Percentiles rank a stretch among this genome's conserved stretches.
Evolutionary conservation across 1,140 invertebrate genomes (phyloP).

Genomic region (Wiebesia pumilae): DNA sequence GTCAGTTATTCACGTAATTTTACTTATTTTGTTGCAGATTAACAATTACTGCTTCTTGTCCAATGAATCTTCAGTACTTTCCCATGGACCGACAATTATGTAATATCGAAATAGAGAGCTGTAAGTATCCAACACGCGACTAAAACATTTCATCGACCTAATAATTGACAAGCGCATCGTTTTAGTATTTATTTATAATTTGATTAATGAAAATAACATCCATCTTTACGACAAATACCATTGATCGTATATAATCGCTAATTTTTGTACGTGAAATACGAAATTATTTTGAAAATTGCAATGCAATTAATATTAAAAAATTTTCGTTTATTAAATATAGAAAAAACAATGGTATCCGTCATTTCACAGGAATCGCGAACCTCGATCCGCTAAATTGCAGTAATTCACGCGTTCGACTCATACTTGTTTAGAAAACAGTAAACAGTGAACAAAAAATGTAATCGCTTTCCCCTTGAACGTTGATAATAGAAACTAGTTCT

Average conservation of each 20-base stretch:
- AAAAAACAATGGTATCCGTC: conserved; percentile 17
- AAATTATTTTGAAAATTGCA: too few species aligned
- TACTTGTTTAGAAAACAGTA: background rate
- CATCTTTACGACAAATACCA: background rate
- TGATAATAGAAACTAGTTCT: background rate
- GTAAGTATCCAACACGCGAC: conserved; percentile 83
- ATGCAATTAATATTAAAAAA: too few species aligned
- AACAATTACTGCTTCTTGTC: conserved; percentile 97
- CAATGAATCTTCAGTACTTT: conserved; percentile 98
- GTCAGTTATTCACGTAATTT: background rate
- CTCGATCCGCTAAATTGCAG: too few species aligned
- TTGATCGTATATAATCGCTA: background rate
- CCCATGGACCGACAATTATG: conserved; percentile 98
- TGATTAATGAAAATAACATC: too few species aligned
- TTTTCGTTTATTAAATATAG: too few species aligned
- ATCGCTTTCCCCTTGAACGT: background rate
- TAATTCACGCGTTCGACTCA: background rate
- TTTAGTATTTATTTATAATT: too few species aligned
- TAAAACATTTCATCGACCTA: background rate
- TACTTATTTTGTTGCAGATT: conserved; percentile 81
- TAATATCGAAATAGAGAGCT: conserved; percentile 98
- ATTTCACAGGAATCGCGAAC: conserved; percentile 14
- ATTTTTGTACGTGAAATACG: too few species aligned
- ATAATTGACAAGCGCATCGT: background rate
- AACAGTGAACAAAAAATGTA: too few species aligned